Conservation (phyloP, 1,140 invertebrate species). For the Pantala flavescens region DNA sequence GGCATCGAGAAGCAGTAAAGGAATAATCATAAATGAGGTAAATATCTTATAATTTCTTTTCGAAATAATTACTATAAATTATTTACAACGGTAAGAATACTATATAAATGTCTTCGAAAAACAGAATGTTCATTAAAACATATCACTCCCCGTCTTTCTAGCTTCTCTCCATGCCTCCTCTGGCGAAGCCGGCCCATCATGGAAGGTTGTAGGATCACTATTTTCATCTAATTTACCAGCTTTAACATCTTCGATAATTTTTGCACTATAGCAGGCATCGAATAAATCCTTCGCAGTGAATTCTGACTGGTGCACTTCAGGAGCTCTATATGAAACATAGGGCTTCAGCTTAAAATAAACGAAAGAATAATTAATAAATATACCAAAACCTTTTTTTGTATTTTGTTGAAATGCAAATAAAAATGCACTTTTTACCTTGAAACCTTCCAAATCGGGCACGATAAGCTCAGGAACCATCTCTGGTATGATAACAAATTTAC, state of each 20-base stretch:
- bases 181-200: slow-evolving; percentile 56
- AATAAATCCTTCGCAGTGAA: slow-evolving; percentile 81
- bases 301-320: slow-evolving; percentile 60
- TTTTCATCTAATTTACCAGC: slow-evolving; percentile 54
- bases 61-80: no score
- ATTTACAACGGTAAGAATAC: not conserved
- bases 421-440: slow-evolving; percentile 37
- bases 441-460: slow-evolving; percentile 76
- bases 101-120: slow-evolving; percentile 8
- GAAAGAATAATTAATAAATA: slow-evolving; percentile 15
- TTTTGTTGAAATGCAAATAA: no score
- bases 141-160: slow-evolving; percentile 63
- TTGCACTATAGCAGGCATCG: slow-evolving; percentile 65
- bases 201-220: slow-evolving; percentile 59
- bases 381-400: slow-evolving; percentile 3
- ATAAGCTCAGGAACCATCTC: slow-evolving; percentile 89
- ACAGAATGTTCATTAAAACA: slow-evolving; percentile 43
- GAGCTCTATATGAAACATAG: slow-evolving; percentile 78
- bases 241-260: slow-evolving; percentile 69
- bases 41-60: no score
- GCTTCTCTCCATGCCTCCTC: slow-evolving; percentile 58
- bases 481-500: slow-evolving; percentile 51
- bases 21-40: no score
- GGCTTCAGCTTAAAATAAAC: slow-evolving; percentile 63
- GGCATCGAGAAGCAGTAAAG: no score